A percentile compares a stretch with the other conserved stretches of the same genome.
Conservation (phyloP, 64 coral and sea anemone species). For the Porites australiensis region DNA sequence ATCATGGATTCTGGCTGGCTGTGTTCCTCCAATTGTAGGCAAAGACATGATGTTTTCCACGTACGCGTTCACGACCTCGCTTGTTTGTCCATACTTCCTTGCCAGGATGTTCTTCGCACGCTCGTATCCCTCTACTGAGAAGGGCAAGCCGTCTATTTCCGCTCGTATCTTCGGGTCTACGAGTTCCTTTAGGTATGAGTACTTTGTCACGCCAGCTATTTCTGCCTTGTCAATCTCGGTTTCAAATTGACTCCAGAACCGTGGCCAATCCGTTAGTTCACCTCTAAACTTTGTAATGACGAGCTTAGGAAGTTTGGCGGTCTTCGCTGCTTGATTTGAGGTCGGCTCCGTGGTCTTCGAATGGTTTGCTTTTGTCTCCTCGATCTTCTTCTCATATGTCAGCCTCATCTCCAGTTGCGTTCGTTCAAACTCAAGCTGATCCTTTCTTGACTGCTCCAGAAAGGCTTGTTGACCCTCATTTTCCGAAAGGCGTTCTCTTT, state of each 20-base stretch:
- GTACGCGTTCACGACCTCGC: constrained; percentile 58
- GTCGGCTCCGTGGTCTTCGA: too few species aligned
- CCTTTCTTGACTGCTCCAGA: too few species aligned
- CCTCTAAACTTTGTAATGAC: too few species aligned
- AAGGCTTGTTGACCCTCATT: too few species aligned
- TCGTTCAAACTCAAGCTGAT: too few species aligned
- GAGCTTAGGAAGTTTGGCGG: too few species aligned
- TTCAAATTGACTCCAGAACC: constrained; percentile 55
- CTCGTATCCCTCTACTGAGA: constrained; percentile 20
- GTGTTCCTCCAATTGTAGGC: constrained; percentile 24
- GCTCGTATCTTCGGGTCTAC: constrained; percentile 19
- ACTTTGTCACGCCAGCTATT: constrained; percentile 60
- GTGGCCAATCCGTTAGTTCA: constrained; percentile 29
- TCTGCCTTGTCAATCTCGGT: constrained; percentile 45
- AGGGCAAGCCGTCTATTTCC: constrained; percentile 61
- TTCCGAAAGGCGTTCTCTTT: too few species aligned
- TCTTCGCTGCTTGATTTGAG: too few species aligned
- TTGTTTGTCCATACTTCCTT: constrained; percentile 46
- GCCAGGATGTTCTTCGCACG: too few species aligned
- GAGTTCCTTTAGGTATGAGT: constrained; percentile 44
- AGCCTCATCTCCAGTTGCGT: too few species aligned
- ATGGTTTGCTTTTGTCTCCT: too few species aligned
- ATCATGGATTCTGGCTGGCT: constrained; percentile 52
- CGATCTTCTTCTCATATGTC: too few species aligned
- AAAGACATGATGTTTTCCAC: constrained; percentile 48